Evolutionary conservation across 1,140 invertebrate genomes (phyloP).

Genomic region (Drosophila orosa): DNA sequence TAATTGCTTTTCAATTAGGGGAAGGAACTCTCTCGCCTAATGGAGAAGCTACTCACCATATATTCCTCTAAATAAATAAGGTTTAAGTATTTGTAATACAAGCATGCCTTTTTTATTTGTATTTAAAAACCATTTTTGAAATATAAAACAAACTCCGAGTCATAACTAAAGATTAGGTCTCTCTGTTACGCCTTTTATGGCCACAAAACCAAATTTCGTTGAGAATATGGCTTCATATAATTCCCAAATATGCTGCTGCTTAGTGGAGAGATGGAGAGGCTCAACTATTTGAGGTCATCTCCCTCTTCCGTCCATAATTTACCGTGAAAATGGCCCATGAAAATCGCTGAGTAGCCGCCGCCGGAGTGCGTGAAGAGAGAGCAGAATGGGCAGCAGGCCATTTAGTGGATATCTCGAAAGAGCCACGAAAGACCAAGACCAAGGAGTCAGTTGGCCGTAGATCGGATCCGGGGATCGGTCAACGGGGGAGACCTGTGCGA

Average conservation of each 20-base stretch:
- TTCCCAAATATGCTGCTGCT: background rate
- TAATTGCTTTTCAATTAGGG: conserved; percentile 73
- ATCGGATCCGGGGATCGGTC: background rate
- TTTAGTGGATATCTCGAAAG: conserved; percentile 51
- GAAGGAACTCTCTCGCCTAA: background rate
- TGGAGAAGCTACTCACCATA: background rate
- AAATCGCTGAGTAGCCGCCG: conserved; percentile 29
- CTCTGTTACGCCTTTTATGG: background rate
- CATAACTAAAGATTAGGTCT: background rate
- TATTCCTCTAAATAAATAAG: background rate
- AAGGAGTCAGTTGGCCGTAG: background rate
- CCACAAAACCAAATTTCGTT: background rate
- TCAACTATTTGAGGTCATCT: conserved; percentile 55
- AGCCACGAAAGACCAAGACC: conserved; percentile 16
- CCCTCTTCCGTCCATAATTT: conserved; percentile 45
- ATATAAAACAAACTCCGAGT: background rate
- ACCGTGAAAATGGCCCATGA: conserved; percentile 51
- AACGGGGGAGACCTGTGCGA: conserved; percentile 11
- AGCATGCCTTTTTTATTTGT: too few species aligned
- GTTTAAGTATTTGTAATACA: background rate
- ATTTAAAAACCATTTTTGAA: background rate
- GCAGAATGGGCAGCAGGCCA: conserved; percentile 41
- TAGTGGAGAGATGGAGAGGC: too few species aligned
- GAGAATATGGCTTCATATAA: background rate
- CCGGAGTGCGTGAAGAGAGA: conserved; percentile 1